These are phyloP conservation scores for Elegia similella DNA, from an alignment of 2,888 invertebrate genomes.

Conservation along the genomic window DNA sequence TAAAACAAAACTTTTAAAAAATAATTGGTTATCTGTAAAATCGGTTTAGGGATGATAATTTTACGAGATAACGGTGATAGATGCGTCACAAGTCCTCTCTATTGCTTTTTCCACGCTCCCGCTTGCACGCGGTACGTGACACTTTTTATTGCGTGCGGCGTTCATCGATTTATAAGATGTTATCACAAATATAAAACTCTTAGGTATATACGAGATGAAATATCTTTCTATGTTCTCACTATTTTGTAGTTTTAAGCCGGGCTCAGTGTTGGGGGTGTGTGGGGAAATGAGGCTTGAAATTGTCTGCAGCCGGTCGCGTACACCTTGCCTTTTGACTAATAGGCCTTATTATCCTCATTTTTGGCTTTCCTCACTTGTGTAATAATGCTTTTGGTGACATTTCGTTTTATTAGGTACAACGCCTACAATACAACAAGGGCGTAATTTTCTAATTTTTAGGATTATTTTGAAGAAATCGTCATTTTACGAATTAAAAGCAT, in stretches of 20 bases:
- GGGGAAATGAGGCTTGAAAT: slow-evolving; percentile 78
- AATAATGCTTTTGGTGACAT: slow-evolving; percentile 36
- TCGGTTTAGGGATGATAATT: too few relatives aligned
- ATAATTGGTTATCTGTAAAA: too few relatives aligned
- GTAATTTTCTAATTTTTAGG: neutral
- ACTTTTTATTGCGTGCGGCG: too few relatives aligned
- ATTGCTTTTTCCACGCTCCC: too few relatives aligned
- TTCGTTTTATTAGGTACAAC: slow-evolving; percentile 21
- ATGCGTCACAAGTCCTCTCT: too few relatives aligned
- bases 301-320: slow-evolving; percentile 47
- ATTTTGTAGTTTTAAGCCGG: slow-evolving; percentile 22
- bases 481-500: neutral
- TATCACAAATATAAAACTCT: too few relatives aligned
- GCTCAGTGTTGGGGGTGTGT: slow-evolving; percentile 46
- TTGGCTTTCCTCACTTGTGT: slow-evolving; percentile 60
- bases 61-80: too few relatives aligned
- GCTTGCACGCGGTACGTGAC: too few relatives aligned
- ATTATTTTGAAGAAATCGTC: neutral
- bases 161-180: too few relatives aligned
- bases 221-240: neutral
- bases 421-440: neutral
- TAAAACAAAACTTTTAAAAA: too few relatives aligned
- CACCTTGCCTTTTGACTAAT: slow-evolving; percentile 54
- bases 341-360: slow-evolving; percentile 61
- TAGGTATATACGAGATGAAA: too few relatives aligned